phyloP scores from a whole-genome alignment of 2,113 vertebrate genomes.

The Trematomus loennbergii region DNA sequence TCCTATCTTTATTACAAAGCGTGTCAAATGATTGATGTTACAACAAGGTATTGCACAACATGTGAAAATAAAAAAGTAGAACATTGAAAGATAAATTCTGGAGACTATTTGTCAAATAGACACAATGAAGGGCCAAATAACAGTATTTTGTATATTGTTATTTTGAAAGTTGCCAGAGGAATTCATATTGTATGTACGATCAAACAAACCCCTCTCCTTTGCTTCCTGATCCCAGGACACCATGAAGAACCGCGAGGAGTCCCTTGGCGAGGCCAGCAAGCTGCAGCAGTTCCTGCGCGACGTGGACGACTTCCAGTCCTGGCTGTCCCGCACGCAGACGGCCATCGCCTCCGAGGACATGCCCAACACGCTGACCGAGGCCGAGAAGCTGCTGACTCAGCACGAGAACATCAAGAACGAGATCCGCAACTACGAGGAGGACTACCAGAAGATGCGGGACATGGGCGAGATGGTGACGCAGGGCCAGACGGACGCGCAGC shows the following conservation, averaged over 20 bases:
- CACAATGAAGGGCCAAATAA: too few relatives aligned
- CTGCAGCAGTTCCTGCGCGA: conserved; percentile 98
- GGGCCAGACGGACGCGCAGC: conserved; percentile 96
- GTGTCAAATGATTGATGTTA: too few relatives aligned
- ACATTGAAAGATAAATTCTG: too few relatives aligned
- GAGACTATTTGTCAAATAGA: too few relatives aligned
- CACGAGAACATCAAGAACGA: conserved; percentile 98
- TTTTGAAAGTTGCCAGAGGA: too few relatives aligned
- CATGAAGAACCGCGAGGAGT: conserved; percentile 94
- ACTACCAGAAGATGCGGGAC: conserved; percentile 99
- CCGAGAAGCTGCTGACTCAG: conserved; percentile 96
- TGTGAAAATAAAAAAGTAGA: too few relatives aligned
- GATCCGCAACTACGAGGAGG: conserved; percentile 97
- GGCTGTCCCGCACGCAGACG: conserved; percentile 97
- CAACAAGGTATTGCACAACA: too few relatives aligned
- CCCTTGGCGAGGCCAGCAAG: conserved; percentile 97
- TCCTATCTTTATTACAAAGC: too few relatives aligned
- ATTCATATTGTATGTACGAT: too few relatives aligned
- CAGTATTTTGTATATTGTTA: too few relatives aligned
- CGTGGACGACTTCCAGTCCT: conserved; percentile 98
- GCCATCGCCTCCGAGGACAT: conserved; percentile 98
- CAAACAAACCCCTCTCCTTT: too few relatives aligned
- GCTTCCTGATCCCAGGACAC: conserved; percentile 78
- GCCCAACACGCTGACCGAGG: conserved; percentile 95
- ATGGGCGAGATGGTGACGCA: conserved; percentile 99